Conservation (phyloP, 2,888 invertebrate genomes). For the Spisula subtruncata region DNA sequence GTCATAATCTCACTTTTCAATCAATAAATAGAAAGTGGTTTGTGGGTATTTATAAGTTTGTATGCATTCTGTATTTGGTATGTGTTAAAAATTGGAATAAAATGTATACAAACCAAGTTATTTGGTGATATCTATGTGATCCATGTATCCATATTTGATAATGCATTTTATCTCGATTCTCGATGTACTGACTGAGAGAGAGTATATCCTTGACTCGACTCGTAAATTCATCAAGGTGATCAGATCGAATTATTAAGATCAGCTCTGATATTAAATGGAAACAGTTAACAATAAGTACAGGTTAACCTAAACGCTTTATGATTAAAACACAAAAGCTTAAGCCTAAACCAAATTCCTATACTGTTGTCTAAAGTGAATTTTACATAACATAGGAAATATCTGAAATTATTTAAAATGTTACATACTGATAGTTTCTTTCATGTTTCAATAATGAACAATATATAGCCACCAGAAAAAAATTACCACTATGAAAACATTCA, state of each 20-base stretch:
- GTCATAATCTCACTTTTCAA: background rate
- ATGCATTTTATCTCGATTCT: slow-evolving; percentile 65
- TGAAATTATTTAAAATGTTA: background rate
- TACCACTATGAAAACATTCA: background rate
- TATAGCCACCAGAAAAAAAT: background rate
- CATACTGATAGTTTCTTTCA: background rate
- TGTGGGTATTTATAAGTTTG: background rate
- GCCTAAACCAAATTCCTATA: background rate
- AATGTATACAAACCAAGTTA: slow-evolving; percentile 71
- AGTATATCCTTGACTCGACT: slow-evolving; percentile 78
- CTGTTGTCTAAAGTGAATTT: background rate
- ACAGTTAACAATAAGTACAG: slow-evolving; percentile 79
- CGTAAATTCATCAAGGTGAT: slow-evolving; percentile 79
- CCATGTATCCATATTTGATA: slow-evolving; percentile 67
- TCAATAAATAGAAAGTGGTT: background rate
- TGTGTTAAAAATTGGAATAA: slow-evolving; percentile 57
- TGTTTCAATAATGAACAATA: background rate
- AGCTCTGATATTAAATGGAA: slow-evolving; percentile 84
- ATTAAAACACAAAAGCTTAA: background rate
- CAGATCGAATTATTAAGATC: slow-evolving; percentile 80
- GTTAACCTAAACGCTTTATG: slow-evolving; percentile 20
- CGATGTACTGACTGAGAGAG: slow-evolving; percentile 67
- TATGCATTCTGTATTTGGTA: slow-evolving; percentile 33
- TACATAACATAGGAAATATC: background rate
- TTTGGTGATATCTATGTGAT: slow-evolving; percentile 65